Evolutionary conservation across 53 echinoderm and acorn worm species (phyloP).

Genomic region (Apostichopus leukothele): DNA sequence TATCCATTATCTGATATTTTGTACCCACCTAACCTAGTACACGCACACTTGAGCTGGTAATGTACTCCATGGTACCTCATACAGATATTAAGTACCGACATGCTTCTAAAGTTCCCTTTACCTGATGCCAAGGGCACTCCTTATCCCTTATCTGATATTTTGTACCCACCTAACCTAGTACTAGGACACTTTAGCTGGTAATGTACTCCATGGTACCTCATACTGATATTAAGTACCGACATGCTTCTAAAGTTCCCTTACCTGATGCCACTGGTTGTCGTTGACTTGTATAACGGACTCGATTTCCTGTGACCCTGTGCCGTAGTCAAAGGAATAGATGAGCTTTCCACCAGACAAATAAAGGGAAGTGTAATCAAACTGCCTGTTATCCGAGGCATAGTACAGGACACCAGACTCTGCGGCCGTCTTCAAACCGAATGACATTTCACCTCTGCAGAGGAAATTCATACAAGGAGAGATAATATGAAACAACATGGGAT

Average conservation of each 20-base stretch:
- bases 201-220: too few species aligned
- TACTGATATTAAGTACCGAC: too few species aligned
- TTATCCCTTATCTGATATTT: too few species aligned
- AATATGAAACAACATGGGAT: background rate
- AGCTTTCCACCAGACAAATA: conserved; percentile 60
- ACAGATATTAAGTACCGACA: too few species aligned
- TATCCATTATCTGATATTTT: too few species aligned
- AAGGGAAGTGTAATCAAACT: conserved; percentile 54
- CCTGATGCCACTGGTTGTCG: conserved; percentile 78
- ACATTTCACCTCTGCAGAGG: conserved; percentile 45
- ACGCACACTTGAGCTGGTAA: too few species aligned
- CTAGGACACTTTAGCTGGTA: too few species aligned
- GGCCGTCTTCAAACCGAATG: conserved; percentile 62
- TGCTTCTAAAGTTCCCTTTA: too few species aligned
- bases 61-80: too few species aligned
- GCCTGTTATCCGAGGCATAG: conserved; percentile 51
- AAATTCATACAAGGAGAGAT: background rate
- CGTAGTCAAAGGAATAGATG: conserved; percentile 74
- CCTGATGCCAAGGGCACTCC: too few species aligned
- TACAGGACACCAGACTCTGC: conserved; percentile 60
- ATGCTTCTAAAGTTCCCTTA: conserved; percentile 24
- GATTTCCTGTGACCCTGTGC: conserved; percentile 55
- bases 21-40: too few species aligned
- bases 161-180: too few species aligned
- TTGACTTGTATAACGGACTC: conserved; percentile 48